Evolutionary conservation across 2,113 vertebrate species (phyloP).

Genomic region (Zosterops hypoxanthus): DNA sequence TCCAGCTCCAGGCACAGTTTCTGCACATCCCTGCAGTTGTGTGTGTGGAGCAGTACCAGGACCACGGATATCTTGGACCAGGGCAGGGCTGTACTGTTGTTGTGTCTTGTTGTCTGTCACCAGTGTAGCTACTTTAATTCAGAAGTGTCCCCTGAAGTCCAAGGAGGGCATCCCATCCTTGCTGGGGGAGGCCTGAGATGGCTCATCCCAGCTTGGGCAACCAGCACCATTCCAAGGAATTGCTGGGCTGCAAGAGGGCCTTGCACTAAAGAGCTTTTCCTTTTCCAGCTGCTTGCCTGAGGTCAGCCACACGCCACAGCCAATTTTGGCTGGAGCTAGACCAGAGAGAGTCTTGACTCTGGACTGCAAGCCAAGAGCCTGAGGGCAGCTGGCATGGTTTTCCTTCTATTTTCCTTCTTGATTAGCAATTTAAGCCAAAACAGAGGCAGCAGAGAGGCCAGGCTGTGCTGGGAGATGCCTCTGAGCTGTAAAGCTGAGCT

Average conservation of each 20-base stretch:
- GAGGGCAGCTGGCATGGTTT: not conserved
- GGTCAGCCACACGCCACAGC: not conserved
- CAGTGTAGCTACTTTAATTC: not conserved
- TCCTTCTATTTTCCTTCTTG: not conserved
- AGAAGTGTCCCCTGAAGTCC: not conserved
- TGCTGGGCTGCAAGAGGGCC: not conserved
- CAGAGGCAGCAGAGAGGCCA: not conserved
- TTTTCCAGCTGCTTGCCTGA: not conserved
- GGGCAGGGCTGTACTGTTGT: not conserved
- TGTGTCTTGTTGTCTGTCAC: not conserved
- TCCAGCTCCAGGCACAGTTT: not conserved
- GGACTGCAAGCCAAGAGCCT: slow-evolving; percentile 22
- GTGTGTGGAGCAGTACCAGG: not conserved
- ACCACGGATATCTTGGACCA: not conserved
- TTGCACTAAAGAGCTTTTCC: not conserved
- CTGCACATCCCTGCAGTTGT: not conserved
- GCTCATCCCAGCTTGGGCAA: not conserved
- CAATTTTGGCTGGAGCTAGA: not conserved
- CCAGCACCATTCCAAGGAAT: not conserved
- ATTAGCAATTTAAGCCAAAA: slow-evolving; percentile 16
- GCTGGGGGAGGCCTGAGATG: not conserved
- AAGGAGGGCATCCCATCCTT: fast-evolving
- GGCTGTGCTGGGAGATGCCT: not conserved
- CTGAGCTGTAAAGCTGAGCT: not conserved
- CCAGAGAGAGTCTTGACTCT: not conserved